Percentiles rank a stretch among this genome's conserved stretches.
Conservation (phyloP, 2,888 invertebrate genomes). For the Scaptomyza parva region DNA sequence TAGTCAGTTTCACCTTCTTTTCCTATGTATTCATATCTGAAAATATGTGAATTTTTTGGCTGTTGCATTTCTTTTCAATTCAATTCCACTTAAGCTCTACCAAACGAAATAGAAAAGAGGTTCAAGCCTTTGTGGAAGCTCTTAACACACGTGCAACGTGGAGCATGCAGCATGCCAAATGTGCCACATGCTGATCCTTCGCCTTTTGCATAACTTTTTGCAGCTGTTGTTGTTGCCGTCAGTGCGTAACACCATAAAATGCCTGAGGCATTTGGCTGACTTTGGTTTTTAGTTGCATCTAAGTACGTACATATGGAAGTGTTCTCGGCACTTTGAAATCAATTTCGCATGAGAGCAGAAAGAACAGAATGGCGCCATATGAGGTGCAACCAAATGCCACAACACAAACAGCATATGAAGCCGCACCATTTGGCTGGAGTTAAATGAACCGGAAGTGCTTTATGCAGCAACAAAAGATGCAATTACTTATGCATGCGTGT, state of each 20-base stretch:
- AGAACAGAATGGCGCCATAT: constrained; percentile 49
- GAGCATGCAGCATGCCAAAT: background rate
- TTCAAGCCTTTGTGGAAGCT: background rate
- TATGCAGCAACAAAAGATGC: constrained; percentile 60
- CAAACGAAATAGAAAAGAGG: constrained; percentile 1
- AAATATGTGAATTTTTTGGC: constrained; percentile 12
- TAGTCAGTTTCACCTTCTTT: background rate
- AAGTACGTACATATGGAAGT: constrained; percentile 32
- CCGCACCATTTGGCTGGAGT: constrained; percentile 34
- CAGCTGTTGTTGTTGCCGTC: background rate
- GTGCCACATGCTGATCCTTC: constrained; percentile 21
- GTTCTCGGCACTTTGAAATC: constrained; percentile 38
- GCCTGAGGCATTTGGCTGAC: constrained; percentile 5
- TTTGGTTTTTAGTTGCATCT: constrained; percentile 3
- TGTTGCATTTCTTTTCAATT: background rate
- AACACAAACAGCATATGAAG: constrained; percentile 11
- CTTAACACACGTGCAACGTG: background rate
- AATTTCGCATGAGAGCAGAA: constrained; percentile 46
- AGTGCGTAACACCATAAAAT: constrained; percentile 26
- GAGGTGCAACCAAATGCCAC: constrained; percentile 17
- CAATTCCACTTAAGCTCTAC: constrained; percentile 14
- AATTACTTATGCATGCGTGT: constrained; percentile 43
- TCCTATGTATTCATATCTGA: constrained; percentile 5
- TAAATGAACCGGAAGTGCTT: constrained; percentile 76
- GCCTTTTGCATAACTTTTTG: constrained; percentile 17